A percentile compares a stretch with the other conserved stretches of the same genome.
phyloP scores from a whole-genome alignment of 1,140 invertebrate species.

The Copidosoma floridanum region DNA sequence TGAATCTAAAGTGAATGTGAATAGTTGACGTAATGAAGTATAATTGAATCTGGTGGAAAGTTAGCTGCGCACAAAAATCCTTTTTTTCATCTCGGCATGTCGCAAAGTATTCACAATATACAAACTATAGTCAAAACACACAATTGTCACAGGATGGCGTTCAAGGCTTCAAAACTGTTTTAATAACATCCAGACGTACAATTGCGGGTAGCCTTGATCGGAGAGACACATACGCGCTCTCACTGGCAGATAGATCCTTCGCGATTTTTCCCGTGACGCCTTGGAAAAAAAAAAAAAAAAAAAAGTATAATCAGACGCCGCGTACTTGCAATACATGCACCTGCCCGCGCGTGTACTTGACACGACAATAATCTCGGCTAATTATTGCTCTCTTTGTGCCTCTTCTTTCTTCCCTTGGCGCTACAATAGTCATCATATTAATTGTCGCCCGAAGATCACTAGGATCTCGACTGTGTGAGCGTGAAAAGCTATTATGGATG shows the following conservation, averaged over 20 bases:
- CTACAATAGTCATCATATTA: constrained; percentile 2
- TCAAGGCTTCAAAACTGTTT: constrained; percentile 2
- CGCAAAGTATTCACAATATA: too few relatives aligned
- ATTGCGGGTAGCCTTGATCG: constrained; percentile 10
- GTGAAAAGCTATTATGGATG: neutral
- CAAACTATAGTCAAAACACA: neutral
- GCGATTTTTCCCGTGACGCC: neutral
- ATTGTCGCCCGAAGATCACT: constrained; percentile 7
- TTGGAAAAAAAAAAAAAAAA: constrained; percentile 2
- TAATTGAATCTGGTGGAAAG: too few relatives aligned
- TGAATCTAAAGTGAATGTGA: too few relatives aligned
- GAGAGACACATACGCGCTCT: too few relatives aligned
- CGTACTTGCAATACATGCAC: too few relatives aligned
- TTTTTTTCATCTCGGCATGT: too few relatives aligned
- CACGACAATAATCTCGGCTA: constrained; percentile 6
- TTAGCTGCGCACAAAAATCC: too few relatives aligned
- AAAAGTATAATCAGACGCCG: neutral
- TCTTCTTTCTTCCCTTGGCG: too few relatives aligned
- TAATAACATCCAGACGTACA: neutral
- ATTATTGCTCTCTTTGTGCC: constrained; percentile 13
- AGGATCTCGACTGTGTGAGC: neutral
- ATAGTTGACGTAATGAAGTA: too few relatives aligned
- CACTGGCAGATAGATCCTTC: neutral
- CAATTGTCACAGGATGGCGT: neutral
- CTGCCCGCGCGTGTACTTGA: neutral